Evolutionary conservation across 1,140 invertebrate species (phyloP).

Genomic region (Aethina tumida): DNA sequence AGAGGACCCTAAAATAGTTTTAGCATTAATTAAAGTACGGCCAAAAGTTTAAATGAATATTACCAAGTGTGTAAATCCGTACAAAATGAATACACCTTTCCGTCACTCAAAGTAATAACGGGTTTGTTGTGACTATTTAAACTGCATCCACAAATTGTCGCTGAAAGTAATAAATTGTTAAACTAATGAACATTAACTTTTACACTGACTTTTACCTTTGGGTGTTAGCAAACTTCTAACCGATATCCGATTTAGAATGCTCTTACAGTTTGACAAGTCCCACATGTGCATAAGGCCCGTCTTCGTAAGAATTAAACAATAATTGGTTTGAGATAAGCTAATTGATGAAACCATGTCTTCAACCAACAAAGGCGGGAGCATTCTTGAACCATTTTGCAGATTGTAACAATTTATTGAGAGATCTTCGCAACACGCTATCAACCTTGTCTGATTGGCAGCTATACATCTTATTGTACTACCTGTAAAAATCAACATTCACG

Average conservation of each 20-base stretch:
- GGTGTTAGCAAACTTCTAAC: conserved; percentile 39
- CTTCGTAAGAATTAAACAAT: conserved; percentile 33
- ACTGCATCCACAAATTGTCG: conserved; percentile 45
- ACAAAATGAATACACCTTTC: conserved; percentile 57
- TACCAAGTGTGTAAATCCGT: conserved; percentile 55
- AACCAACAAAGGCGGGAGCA: conserved; percentile 28
- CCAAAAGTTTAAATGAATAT: conserved; percentile 17
- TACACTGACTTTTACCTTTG: conserved; percentile 32
- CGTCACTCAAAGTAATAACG: conserved; percentile 53
- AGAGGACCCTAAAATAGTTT: conserved; percentile 35
- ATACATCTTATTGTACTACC: conserved; percentile 30
- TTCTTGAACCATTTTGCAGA: conserved; percentile 27
- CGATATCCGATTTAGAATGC: conserved; percentile 34
- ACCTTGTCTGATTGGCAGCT: conserved; percentile 25
- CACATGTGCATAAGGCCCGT: conserved; percentile 35
- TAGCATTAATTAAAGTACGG: neutral
- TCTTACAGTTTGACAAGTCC: conserved; percentile 27
- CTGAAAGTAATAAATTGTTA: conserved; percentile 34
- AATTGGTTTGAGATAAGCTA: conserved; percentile 26
- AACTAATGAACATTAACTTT: conserved; percentile 3
- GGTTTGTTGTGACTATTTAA: conserved; percentile 52
- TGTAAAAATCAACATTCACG: conserved; percentile 22
- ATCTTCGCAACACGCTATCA: conserved; percentile 34
- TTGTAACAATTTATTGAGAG: conserved; percentile 29
- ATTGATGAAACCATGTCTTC: conserved; percentile 30